phyloP scores from a whole-genome alignment of 2,888 invertebrate species.

The Seira sanloemensis region DNA sequence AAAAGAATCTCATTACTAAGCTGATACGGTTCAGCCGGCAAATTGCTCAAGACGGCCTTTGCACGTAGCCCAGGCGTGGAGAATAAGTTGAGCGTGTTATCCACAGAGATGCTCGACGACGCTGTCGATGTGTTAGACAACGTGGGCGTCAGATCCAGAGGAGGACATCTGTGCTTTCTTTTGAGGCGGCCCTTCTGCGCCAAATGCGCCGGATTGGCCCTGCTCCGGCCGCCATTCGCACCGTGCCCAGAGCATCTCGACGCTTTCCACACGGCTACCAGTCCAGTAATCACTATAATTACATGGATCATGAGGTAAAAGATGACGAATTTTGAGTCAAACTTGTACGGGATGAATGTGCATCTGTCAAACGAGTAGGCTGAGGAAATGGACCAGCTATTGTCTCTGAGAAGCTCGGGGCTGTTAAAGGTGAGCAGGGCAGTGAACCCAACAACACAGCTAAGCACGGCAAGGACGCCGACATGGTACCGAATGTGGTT shows the following conservation, averaged over 20 bases:
- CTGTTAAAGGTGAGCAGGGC: constrained; percentile 67
- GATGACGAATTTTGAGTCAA: constrained; percentile 68
- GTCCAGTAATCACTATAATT: constrained; percentile 63
- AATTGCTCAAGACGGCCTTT: constrained; percentile 68
- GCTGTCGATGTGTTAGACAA: constrained; percentile 68
- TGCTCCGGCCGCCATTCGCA: neutral
- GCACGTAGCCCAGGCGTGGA: constrained; percentile 68
- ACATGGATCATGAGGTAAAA: constrained; percentile 68
- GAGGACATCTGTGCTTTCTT: constrained; percentile 44
- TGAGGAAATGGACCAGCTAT: constrained; percentile 54
- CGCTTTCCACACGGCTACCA: constrained; percentile 64
- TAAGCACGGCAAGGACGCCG: constrained; percentile 64
- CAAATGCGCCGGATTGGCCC: constrained; percentile 1
- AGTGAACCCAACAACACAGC: constrained; percentile 67
- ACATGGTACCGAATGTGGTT: constrained; percentile 67
- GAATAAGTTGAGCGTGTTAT: constrained; percentile 64
- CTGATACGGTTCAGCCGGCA: constrained; percentile 59
- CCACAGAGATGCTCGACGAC: constrained; percentile 65
- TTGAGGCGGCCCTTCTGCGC: constrained; percentile 24
- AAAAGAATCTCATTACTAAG: constrained; percentile 60
- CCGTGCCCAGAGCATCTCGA: constrained; percentile 34
- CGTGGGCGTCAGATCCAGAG: constrained; percentile 66
- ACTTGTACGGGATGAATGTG: constrained; percentile 69
- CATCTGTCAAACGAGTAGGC: constrained; percentile 69
- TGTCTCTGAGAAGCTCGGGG: constrained; percentile 63